Evolutionary conservation across 2,113 vertebrate species (phyloP).

Genomic region (Ctenomys sociabilis): DNA sequence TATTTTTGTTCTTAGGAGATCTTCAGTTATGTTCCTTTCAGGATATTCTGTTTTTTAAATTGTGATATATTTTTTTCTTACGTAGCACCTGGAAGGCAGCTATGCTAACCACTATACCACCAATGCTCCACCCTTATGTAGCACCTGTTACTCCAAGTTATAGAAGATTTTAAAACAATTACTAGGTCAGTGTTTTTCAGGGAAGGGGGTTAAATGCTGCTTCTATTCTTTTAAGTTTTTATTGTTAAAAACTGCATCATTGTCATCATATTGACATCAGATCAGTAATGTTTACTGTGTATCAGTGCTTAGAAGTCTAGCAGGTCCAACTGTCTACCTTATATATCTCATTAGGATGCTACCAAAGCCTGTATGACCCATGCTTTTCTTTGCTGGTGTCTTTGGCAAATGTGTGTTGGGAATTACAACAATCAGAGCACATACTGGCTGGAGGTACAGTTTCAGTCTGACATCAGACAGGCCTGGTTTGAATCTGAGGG

Average conservation of each 20-base stretch:
- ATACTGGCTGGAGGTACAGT: neutral
- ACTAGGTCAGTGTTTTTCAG: neutral
- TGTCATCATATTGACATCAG: neutral
- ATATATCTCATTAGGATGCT: neutral
- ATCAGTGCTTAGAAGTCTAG: neutral
- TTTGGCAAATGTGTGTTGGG: neutral
- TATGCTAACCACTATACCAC: too few species aligned
- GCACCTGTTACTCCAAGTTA: neutral
- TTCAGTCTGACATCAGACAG: neutral
- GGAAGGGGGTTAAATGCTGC: neutral
- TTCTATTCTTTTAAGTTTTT: neutral
- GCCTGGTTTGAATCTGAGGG: neutral
- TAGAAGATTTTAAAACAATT: neutral
- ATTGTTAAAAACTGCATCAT: neutral
- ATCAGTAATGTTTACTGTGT: neutral
- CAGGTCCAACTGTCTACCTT: neutral
- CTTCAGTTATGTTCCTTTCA: neutral
- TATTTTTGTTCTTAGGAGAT: neutral
- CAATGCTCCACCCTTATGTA: too few species aligned
- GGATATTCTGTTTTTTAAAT: neutral
- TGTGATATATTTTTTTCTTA: neutral
- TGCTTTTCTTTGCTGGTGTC: neutral
- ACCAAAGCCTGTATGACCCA: neutral
- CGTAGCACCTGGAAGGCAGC: neutral
- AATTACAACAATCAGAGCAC: neutral